phyloP scores from a whole-genome alignment of 2,797 vertebrate species.

The Crenichthys baileyi region DNA sequence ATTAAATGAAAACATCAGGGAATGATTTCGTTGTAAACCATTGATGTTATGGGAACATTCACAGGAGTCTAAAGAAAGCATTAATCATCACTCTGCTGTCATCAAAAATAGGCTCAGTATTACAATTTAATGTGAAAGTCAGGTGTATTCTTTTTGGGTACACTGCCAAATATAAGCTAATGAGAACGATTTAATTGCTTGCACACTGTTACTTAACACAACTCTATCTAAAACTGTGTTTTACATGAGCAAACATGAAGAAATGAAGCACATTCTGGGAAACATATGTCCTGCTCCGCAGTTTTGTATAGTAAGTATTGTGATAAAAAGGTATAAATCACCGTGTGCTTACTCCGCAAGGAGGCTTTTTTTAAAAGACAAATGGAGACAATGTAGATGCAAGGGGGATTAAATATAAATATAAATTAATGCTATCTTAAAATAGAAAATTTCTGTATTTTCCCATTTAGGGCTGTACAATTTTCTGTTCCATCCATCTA shows the following conservation, averaged over 20 bases:
- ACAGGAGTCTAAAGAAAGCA: constrained; percentile 36
- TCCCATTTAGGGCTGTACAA: not conserved
- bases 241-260: not conserved
- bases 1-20: constrained; percentile 26
- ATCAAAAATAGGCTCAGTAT: constrained; percentile 45
- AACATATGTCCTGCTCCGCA: not conserved
- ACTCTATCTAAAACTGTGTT: not conserved
- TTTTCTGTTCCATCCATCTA: not conserved
- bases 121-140: constrained; percentile 44
- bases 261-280: not conserved
- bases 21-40: constrained; percentile 18
- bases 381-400: not conserved
- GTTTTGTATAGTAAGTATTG: not conserved
- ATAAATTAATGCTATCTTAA: not conserved
- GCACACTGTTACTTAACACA: constrained; percentile 25
- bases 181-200: constrained; percentile 10
- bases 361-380: not conserved
- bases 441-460: not conserved
- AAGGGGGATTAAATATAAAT: too few species aligned
- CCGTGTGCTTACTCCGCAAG: too few species aligned
- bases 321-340: too few species aligned
- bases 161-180: constrained; percentile 44
- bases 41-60: constrained; percentile 26
- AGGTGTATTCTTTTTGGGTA: constrained; percentile 42
- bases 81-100: constrained; percentile 48